Evolutionary conservation across 2,797 vertebrate species (phyloP).

Genomic region (Cottoperca gobio): DNA sequence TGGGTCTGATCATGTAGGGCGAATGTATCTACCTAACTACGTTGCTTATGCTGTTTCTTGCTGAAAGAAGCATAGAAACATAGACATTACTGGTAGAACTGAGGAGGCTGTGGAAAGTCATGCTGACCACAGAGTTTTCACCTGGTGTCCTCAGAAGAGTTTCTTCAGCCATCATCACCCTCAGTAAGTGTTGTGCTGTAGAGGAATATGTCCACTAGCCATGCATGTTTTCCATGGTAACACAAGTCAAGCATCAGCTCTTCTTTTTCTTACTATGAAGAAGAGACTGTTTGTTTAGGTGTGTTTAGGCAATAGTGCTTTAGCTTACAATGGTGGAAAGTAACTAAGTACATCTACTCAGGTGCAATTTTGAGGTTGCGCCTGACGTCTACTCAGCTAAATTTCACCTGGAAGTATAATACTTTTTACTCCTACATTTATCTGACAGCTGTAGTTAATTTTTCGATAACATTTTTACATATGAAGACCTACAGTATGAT

Average conservation of each 20-base stretch:
- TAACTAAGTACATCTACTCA: not conserved
- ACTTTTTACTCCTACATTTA: not conserved
- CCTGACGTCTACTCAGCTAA: not conserved
- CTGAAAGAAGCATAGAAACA: slow-evolving; percentile 8
- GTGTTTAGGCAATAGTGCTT: not conserved
- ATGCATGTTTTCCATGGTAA: slow-evolving; percentile 22
- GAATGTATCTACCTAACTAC: slow-evolving; percentile 14
- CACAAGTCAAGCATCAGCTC: slow-evolving; percentile 2
- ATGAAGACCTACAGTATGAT: not conserved
- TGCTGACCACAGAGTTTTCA: slow-evolving; percentile 70
- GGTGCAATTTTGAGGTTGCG: not conserved
- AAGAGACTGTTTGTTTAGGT: not conserved
- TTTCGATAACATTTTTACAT: not conserved
- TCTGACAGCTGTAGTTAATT: not conserved
- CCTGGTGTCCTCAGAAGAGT: slow-evolving; percentile 71
- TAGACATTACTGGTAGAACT: not conserved
- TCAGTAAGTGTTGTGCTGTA: slow-evolving; percentile 71
- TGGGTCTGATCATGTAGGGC: slow-evolving; percentile 52
- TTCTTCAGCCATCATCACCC: slow-evolving; percentile 75
- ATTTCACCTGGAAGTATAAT: not conserved
- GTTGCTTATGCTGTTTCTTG: not conserved
- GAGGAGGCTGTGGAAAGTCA: slow-evolving; percentile 31
- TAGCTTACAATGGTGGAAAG: not conserved
- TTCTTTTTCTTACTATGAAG: not conserved
- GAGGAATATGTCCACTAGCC: not conserved